These are phyloP conservation scores for Anorthoa munda DNA, from an alignment of 2,888 invertebrate genomes.

Conservation along the genomic window DNA sequence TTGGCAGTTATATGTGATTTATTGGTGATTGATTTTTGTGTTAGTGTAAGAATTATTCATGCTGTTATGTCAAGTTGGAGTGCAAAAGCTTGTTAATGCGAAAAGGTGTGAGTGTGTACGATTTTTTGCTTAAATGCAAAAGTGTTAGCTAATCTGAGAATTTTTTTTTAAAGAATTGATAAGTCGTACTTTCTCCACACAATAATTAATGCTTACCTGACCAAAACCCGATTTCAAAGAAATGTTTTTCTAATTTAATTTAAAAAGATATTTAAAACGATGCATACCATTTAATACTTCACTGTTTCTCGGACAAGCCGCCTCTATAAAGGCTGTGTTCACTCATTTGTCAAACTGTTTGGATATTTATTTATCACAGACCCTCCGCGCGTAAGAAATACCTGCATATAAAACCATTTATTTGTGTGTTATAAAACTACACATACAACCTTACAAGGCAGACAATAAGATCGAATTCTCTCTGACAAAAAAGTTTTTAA, in stretches of 20 bases:
- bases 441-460: conserved; percentile 46
- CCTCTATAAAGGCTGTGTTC: conserved; percentile 86
- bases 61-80: conserved; percentile 20
- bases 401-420: conserved; percentile 71
- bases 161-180: conserved; percentile 7
- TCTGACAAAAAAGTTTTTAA: not conserved
- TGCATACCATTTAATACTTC: conserved; percentile 66
- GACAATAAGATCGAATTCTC: conserved; percentile 63
- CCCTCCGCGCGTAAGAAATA: conserved; percentile 86
- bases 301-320: conserved; percentile 74
- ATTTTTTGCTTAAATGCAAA: conserved; percentile 8
- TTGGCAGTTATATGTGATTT: conserved; percentile 44
- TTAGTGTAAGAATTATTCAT: conserved; percentile 40
- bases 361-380: conserved; percentile 89
- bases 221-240: conserved; percentile 52
- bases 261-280: conserved; percentile 66
- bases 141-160: conserved; percentile 4
- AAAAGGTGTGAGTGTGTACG: not conserved
- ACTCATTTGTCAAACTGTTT: conserved; percentile 89
- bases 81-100: conserved; percentile 38
- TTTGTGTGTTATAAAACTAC: conserved; percentile 17
- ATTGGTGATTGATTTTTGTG: conserved; percentile 38
- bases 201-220: conserved; percentile 34
- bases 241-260: conserved; percentile 64
- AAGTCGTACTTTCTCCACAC: not conserved